Evolutionary conservation across 2,888 invertebrate genomes (phyloP).

Genomic region (Busseola fusca): DNA sequence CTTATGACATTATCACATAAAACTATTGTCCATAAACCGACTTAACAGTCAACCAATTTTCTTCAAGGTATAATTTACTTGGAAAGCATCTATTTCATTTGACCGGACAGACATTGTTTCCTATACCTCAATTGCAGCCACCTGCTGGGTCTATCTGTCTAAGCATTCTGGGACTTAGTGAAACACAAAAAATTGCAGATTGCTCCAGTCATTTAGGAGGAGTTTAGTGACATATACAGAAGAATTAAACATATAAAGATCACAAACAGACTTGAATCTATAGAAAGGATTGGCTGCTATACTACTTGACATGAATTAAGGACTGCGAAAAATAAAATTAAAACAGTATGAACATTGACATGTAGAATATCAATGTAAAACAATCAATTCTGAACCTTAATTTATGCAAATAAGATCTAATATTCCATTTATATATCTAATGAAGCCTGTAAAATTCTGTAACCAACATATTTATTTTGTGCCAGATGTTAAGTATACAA

Average conservation of each 20-base stretch:
- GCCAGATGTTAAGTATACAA: neutral
- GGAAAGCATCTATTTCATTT: neutral
- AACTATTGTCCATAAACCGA: too few relatives aligned
- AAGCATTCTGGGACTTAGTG: neutral
- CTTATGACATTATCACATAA: too few relatives aligned
- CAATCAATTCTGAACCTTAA: conserved; percentile 13
- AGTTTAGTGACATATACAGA: neutral
- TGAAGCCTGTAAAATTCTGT: conserved; percentile 38
- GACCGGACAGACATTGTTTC: neutral
- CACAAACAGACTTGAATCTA: neutral
- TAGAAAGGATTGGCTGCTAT: neutral
- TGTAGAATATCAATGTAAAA: conserved; percentile 1
- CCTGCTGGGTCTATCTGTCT: neutral
- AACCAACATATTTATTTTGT: conserved; percentile 5
- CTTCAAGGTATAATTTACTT: neutral
- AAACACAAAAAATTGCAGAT: neutral
- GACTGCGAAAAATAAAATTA: neutral
- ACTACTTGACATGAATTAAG: neutral
- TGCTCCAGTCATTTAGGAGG: neutral
- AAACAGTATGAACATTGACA: neutral
- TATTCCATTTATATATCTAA: neutral
- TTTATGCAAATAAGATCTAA: neutral
- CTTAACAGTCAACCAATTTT: too few relatives aligned
- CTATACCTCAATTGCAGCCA: neutral
- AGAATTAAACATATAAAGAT: neutral